phyloP scores from a whole-genome alignment of 2,113 vertebrate species.

The Xenopus laevis region DNA sequence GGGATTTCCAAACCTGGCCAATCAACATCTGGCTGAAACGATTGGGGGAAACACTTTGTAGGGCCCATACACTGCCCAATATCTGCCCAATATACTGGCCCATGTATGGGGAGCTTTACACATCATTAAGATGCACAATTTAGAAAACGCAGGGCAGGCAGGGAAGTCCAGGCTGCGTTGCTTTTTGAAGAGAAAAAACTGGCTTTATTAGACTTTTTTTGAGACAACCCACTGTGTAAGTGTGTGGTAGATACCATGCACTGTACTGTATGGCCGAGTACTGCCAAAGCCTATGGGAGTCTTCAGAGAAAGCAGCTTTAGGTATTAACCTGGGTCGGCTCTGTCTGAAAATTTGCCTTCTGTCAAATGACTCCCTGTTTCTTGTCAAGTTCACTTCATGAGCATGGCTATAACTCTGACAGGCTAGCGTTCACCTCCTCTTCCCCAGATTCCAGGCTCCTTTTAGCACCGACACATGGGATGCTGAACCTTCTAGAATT shows the following conservation, averaged over 20 bases:
- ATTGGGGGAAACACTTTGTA: too few species aligned
- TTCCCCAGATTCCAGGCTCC: background rate
- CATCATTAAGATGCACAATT: too few species aligned
- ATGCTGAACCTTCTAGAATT: background rate
- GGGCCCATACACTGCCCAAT: too few species aligned
- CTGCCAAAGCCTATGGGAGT: conserved; percentile 20
- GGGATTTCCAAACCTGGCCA: too few species aligned
- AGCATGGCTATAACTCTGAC: conserved; percentile 14
- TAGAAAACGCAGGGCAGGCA: too few species aligned
- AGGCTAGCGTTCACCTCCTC: conserved; percentile 3
- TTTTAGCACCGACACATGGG: background rate
- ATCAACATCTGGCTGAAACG: too few species aligned
- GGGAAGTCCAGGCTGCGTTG: too few species aligned
- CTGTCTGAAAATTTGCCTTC: conserved; percentile 27
- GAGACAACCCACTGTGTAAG: background rate
- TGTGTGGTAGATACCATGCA: background rate
- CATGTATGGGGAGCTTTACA: too few species aligned
- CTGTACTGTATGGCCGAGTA: conserved; percentile 10
- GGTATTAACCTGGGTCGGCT: conserved; percentile 40
- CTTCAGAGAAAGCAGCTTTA: conserved; percentile 40
- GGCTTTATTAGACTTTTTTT: too few species aligned
- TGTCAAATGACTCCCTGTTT: conserved; percentile 29
- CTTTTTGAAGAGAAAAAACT: too few species aligned
- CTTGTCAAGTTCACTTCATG: conserved; percentile 41
- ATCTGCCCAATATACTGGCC: too few species aligned